Conservation (phyloP, 2,113 vertebrate species). For the Azemiops feae region DNA sequence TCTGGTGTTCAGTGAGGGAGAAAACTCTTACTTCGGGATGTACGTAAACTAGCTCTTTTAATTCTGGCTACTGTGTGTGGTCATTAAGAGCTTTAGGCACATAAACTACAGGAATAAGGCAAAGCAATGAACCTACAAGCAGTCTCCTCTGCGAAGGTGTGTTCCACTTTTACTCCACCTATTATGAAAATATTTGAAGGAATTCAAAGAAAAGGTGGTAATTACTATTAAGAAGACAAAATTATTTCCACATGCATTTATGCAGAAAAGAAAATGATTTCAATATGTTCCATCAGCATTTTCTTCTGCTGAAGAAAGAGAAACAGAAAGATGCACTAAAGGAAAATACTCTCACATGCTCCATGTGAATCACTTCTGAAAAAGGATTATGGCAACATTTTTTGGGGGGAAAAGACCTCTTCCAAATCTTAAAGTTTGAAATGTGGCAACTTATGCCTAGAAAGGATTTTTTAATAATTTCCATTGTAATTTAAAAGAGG, state of each 20-base stretch:
- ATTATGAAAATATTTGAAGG: slow-evolving; percentile 4
- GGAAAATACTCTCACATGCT: not conserved
- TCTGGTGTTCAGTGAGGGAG: not conserved
- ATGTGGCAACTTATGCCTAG: not conserved
- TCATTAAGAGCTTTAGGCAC: not conserved
- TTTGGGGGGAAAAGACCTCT: not conserved
- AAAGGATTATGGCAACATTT: not conserved
- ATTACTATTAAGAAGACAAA: not conserved
- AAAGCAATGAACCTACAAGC: not conserved
- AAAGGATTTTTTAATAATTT: not conserved
- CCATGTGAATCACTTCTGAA: not conserved
- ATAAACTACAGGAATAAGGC: not conserved
- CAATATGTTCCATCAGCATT: not conserved
- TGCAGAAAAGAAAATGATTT: not conserved
- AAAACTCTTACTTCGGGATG: not conserved
- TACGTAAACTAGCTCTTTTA: not conserved
- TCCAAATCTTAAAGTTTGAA: not conserved
- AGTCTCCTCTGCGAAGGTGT: not conserved
- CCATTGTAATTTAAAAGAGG: not conserved
- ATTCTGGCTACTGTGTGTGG: not conserved
- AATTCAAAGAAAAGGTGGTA: not conserved
- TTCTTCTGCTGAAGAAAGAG: not conserved
- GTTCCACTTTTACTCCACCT: not conserved
- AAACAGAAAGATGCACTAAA: not conserved
- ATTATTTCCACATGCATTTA: not conserved